Percentiles rank a stretch among this genome's conserved stretches.
These are phyloP conservation scores for Pyralis farinalis DNA, from an alignment of 2,888 invertebrate genomes.

Conservation along the genomic window DNA sequence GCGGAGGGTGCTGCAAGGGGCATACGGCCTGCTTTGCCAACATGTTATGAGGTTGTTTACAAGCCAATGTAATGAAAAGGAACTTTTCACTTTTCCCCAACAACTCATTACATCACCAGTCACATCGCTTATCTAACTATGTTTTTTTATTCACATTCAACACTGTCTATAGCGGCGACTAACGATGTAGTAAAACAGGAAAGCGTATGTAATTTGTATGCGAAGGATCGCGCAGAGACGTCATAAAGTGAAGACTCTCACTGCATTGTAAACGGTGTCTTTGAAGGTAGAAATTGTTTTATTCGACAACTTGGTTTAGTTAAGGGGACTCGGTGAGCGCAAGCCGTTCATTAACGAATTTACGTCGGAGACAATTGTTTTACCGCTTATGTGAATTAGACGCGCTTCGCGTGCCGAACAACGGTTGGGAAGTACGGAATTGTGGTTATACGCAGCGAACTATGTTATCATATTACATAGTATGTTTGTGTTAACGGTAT, in stretches of 20 bases:
- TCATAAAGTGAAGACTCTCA: constrained; percentile 55
- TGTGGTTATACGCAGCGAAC: too few species aligned
- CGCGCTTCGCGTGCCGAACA: too few species aligned
- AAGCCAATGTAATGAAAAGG: too few species aligned
- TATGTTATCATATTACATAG: too few species aligned
- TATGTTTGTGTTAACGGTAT: too few species aligned
- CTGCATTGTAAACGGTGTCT: constrained; percentile 57
- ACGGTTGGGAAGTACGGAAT: too few species aligned
- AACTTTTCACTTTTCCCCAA: constrained; percentile 14
- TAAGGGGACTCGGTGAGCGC: constrained; percentile 15
- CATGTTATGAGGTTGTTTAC: too few species aligned
- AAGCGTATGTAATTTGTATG: constrained; percentile 68
- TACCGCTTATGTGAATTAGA: constrained; percentile 5
- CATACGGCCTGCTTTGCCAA: too few species aligned
- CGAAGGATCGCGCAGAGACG: constrained; percentile 43
- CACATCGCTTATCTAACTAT: constrained; percentile 19
- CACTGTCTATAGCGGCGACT: constrained; percentile 34
- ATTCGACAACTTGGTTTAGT: constrained; percentile 33
- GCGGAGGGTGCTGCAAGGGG: too few species aligned
- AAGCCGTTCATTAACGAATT: constrained; percentile 21
- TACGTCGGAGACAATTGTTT: constrained; percentile 19
- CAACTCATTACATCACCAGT: constrained; percentile 20
- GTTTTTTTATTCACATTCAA: constrained; percentile 28
- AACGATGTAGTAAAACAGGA: constrained; percentile 55
- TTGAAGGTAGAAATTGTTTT: constrained; percentile 42